Conservation (phyloP, 2,797 vertebrate species). For the Spheniscus humboldti region DNA sequence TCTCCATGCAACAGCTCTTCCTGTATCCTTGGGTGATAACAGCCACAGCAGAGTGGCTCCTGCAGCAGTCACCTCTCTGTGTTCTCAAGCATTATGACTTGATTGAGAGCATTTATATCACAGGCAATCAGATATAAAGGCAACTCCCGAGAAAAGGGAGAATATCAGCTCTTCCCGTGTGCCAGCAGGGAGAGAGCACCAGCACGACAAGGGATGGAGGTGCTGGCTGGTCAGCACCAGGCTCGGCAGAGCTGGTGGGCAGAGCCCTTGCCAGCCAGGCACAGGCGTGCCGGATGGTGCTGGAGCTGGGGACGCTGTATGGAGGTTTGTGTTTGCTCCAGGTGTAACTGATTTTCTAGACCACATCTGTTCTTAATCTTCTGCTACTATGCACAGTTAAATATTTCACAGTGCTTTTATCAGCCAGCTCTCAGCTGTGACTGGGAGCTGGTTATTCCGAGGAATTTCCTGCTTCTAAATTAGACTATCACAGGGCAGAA, state of each 20-base stretch:
- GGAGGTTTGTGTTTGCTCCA: not conserved
- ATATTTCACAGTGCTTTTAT: slow-evolving; percentile 35
- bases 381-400: slow-evolving; percentile 1
- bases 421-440: slow-evolving; percentile 29
- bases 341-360: slow-evolving; percentile 19
- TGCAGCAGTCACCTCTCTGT: not conserved
- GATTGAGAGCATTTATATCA: not conserved
- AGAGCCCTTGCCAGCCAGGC: not conserved
- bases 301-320: not conserved
- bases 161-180: not conserved
- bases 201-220: not conserved
- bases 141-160: not conserved
- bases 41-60: not conserved
- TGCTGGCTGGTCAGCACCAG: not conserved
- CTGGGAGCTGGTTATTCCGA: slow-evolving; percentile 25
- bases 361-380: slow-evolving; percentile 51
- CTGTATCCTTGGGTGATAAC: not conserved
- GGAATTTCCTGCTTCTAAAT: slow-evolving; percentile 60
- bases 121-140: not conserved
- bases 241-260: not conserved
- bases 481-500: not conserved
- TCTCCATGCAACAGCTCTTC: not conserved
- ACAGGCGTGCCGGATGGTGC: not conserved
- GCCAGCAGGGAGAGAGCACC: not conserved
- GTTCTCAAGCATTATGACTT: not conserved